A percentile compares a stretch with the other conserved stretches of the same genome.
Evolutionary conservation across 2,797 vertebrate genomes (phyloP).

Genomic region (Tarsius wallacei): DNA sequence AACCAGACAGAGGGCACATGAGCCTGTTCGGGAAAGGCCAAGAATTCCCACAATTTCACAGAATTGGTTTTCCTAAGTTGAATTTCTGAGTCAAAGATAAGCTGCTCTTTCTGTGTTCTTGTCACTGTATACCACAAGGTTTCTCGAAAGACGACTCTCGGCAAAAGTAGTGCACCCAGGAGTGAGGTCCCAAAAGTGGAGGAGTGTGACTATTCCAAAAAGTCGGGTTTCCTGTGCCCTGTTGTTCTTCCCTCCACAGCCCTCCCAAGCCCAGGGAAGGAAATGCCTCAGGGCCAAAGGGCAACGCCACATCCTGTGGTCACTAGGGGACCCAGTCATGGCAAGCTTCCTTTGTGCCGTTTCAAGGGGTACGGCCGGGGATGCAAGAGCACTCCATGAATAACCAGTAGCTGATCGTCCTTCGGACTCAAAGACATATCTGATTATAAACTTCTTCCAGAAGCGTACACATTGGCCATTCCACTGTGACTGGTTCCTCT

Average conservation of each 20-base stretch:
- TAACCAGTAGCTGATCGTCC: no score
- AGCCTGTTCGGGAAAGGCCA: neutral
- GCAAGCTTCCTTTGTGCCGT: neutral
- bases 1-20: accelerated
- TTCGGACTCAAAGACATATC: neutral
- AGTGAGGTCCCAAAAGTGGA: neutral
- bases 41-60: neutral
- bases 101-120: neutral
- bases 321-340: accelerated
- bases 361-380: neutral
- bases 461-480: neutral
- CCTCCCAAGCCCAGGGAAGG: neutral
- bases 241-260: neutral
- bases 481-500: accelerated
- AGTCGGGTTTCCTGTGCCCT: neutral
- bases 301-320: neutral
- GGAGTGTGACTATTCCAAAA: neutral
- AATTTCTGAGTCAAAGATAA: neutral
- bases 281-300: neutral
- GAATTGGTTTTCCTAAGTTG: neutral
- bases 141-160: neutral
- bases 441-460: neutral
- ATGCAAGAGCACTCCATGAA: accelerated
- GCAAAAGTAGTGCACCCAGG: neutral
- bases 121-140: no score